phyloP scores from a whole-genome alignment of 2,797 vertebrate genomes.

The Cichlasoma orientale region DNA sequence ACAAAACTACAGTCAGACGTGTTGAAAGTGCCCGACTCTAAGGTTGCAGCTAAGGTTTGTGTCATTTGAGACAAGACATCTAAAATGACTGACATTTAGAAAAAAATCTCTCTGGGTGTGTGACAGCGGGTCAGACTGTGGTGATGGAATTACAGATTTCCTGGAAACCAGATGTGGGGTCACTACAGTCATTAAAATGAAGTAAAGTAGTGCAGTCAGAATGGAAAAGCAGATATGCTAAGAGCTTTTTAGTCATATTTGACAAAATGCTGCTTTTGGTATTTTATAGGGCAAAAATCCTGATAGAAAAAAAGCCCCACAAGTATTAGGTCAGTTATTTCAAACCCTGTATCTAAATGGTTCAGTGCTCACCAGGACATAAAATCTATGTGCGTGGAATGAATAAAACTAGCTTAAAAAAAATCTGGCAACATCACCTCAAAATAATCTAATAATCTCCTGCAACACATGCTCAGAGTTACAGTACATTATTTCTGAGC shows the following conservation, averaged over 20 bases:
- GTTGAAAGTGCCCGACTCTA: not conserved
- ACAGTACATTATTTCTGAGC: not conserved
- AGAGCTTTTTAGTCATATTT: too few species aligned
- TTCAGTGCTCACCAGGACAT: not conserved
- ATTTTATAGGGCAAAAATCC: not conserved
- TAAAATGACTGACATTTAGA: conserved; percentile 25
- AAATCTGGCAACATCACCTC: not conserved
- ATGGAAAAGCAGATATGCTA: too few species aligned
- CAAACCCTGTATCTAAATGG: not conserved
- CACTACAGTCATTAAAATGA: not conserved
- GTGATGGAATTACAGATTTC: not conserved
- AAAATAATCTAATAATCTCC: not conserved
- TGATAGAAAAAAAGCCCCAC: not conserved
- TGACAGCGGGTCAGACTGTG: not conserved
- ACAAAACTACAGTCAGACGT: not conserved
- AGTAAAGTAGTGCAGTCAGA: not conserved
- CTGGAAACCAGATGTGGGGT: not conserved
- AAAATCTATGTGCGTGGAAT: not conserved
- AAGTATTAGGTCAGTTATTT: not conserved
- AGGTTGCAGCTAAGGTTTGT: not conserved
- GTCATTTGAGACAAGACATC: not conserved
- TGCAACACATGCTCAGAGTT: not conserved
- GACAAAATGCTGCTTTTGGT: not conserved
- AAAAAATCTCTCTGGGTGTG: conserved; percentile 2
- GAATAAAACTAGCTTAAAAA: not conserved